Evolutionary conservation across 2,888 invertebrate species (phyloP), one percentile per base, ranked within the genome.

Genomic region (Eubasilissa splendida): DNA sequence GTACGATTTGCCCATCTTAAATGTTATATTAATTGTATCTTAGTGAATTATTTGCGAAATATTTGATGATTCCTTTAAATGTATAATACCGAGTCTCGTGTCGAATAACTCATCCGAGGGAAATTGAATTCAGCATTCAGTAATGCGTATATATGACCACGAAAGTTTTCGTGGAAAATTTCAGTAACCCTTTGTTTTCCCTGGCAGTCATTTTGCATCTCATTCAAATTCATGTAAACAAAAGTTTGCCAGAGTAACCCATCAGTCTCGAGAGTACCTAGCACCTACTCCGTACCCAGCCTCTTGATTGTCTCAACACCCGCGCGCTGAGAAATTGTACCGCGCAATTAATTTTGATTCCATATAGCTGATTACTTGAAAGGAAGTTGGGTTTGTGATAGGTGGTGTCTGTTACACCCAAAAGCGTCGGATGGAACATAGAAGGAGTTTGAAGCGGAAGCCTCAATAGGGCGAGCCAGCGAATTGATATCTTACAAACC

Each of bases 321-420:
- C 33, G 63, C 54, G 75, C 56, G 66, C 50, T 14, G 53, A 56
- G 74, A 79, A 56, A 53, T 75, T 68, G 66, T 76, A 80, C 75
- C 82, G 70, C 60, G 82, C 80, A 82, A 82, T 82, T 82, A 82
- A 82, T 80, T 78, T 76, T 78, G 80, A 82, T 82, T 82, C 80
- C 82, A 80, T 80, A 78, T 80, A 80, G 82, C 73, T 82, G 82
- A 82, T 82, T 82, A 82, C 80, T 80, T 82, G 70, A 74, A 66
- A 78, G 80, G 78, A 78, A 80, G 78, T 82, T 80, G 63, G 70
- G 42, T 53, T 52, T 59, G 75, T 66, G 74, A 79, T 74, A 74
- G 42, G 65, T 74, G 50, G 74, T 74, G 74, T 74, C 79, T 73
- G 66, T 79, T 79, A 79, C 74, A 70, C 2, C 7, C 7, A 42